These are phyloP conservation scores for Apomyelois bistriatella DNA, from an alignment of 2,888 invertebrate species.

Conservation along the genomic window DNA sequence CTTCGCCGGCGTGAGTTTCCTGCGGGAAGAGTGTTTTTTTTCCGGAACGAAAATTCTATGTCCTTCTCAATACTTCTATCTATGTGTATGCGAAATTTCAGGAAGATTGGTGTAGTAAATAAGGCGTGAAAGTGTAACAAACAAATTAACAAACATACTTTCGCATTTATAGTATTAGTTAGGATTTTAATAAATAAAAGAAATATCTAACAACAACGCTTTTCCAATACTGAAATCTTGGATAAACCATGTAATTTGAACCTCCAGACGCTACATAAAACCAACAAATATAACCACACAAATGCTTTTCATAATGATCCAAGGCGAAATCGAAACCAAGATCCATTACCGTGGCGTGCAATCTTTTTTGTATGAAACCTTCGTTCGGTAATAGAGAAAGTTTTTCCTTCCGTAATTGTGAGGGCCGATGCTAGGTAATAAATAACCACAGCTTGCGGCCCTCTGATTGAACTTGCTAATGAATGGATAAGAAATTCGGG, in stretches of 20 bases:
- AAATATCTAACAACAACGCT: too few species aligned
- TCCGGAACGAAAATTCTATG: too few species aligned
- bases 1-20: too few species aligned
- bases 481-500: conserved; percentile 74
- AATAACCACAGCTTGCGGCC: conserved; percentile 72
- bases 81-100: too few species aligned
- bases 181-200: too few species aligned
- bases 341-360: conserved; percentile 69
- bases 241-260: background rate
- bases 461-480: conserved; percentile 79
- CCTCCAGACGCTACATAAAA: background rate
- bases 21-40: too few species aligned
- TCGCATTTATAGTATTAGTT: too few species aligned
- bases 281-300: background rate
- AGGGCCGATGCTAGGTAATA: conserved; percentile 74
- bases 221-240: too few species aligned
- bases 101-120: too few species aligned
- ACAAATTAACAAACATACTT: too few species aligned
- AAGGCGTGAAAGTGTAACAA: too few species aligned
- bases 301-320: conserved; percentile 36
- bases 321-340: conserved; percentile 56
- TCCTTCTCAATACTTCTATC: too few species aligned
- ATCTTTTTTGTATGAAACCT: conserved; percentile 72
- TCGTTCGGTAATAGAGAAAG: conserved; percentile 70
- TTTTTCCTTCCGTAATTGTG: conserved; percentile 77